Evolutionary conservation across 2,797 vertebrate genomes (phyloP).

Genomic region (Leptatherina wallacei): DNA sequence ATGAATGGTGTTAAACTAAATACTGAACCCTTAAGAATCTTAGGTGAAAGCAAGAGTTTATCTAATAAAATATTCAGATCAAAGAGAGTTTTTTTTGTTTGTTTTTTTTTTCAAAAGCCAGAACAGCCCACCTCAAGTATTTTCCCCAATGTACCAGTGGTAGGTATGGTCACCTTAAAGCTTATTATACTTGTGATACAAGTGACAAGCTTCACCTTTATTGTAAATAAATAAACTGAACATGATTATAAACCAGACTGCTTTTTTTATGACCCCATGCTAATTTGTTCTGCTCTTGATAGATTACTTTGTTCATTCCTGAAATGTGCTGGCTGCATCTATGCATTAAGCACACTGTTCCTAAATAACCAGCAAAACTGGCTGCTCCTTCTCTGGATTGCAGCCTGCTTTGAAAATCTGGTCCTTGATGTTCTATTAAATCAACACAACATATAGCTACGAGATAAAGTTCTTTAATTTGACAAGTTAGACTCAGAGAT

Average conservation of each 20-base stretch:
- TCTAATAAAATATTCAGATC: neutral
- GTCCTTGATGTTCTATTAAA: conserved; percentile 47
- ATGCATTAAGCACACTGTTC: neutral
- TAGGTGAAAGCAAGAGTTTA: neutral
- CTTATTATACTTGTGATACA: neutral
- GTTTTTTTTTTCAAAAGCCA: too few species aligned
- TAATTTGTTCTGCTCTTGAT: neutral
- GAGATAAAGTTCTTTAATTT: conserved; percentile 57
- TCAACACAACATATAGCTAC: conserved; percentile 60
- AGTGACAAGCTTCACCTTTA: neutral
- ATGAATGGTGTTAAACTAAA: neutral
- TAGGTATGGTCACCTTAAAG: neutral
- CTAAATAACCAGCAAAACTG: neutral
- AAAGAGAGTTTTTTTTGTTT: too few species aligned
- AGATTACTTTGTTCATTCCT: neutral
- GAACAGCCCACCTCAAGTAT: neutral
- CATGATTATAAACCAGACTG: neutral
- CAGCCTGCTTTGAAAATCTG: neutral
- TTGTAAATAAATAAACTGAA: neutral
- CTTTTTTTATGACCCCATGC: neutral
- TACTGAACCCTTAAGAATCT: too few species aligned
- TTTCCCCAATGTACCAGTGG: neutral
- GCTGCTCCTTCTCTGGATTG: neutral
- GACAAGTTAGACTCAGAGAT: conserved; percentile 55
- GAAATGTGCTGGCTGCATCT: neutral